Base-by-base conservation (phyloP, 1,140 invertebrate species). In the Hormaphis cornu region DNA sequence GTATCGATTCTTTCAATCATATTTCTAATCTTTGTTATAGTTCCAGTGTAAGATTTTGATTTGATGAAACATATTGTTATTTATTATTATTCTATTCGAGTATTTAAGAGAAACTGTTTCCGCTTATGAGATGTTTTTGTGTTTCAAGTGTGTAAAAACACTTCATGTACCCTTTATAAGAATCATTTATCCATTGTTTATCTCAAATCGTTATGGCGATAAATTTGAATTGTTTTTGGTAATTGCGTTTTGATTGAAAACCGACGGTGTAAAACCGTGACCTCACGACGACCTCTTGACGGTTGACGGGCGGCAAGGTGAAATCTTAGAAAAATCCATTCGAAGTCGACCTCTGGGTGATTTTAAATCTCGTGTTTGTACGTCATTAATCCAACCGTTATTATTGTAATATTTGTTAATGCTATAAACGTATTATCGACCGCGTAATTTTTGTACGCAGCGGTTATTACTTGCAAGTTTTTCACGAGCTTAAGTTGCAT, bases 241-340 rank as follows among this genome's bases (percentile, higher is more conserved):
- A 56, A 20, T 16, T 37, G 24, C 37, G n/a, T 58, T 58, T 40
- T 40, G 54, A 58, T 58, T 58, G 40, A 40, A 56, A 58, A 40
- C 54, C 7, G 7, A 40, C 20, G 18, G 20, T 40, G 33, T 37
- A 26, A 40, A 40, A 58, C 24, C 54, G 54, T 40, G 54, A 58
- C 54, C 54, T 58, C 40, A 58, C n/a, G n/a, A n/a, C n/a, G n/a
- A n/a, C n/a, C n/a, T n/a, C n/a, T n/a, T n/a, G n/a, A n/a, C n/a
- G n/a, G n/a, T n/a, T n/a, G n/a, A 37, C 35, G 33, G 33, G 24
- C 24, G 54, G 24, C 54, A 58, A 58, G 54, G 54, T 58, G 16
- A 58, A 58, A 16, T 24, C 12, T 14, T 24, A 58, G 33, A 33
- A 10, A 37, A 37, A 56, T 40, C 20, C 20, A 40, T 58, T 58